Conservation (phyloP, 2,113 vertebrate genomes). For the Gymnocephalus cernua region DNA sequence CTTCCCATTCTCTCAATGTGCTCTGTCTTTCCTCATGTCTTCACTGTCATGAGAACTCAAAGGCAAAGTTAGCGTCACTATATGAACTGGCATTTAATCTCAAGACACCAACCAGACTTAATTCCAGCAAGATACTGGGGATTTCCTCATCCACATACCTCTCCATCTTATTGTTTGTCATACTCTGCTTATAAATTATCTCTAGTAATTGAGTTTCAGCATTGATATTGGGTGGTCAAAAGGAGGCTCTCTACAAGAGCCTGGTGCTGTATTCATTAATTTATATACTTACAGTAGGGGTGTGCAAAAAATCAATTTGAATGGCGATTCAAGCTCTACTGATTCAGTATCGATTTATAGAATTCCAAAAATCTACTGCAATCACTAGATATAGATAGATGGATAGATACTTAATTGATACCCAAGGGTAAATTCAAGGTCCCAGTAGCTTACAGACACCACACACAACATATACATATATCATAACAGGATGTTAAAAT, state of each 20-base stretch:
- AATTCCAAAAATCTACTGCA: too few species aligned
- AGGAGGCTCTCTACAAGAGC: not conserved
- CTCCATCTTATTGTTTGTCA: not conserved
- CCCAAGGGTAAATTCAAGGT: too few species aligned
- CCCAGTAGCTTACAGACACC: too few species aligned
- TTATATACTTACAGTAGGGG: not conserved
- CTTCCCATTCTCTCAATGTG: not conserved
- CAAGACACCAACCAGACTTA: not conserved
- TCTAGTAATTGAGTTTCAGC: constrained; percentile 10
- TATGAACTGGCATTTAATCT: constrained; percentile 32
- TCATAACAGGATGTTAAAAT: too few species aligned
- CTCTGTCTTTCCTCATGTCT: not conserved
- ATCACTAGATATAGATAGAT: too few species aligned
- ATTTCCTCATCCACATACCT: not conserved
- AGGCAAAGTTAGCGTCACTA: not conserved
- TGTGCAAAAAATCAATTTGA: too few species aligned
- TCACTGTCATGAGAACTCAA: not conserved
- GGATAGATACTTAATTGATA: too few species aligned
- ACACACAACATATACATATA: too few species aligned
- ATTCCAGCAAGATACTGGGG: not conserved
- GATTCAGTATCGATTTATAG: too few species aligned
- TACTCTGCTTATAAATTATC: constrained; percentile 5
- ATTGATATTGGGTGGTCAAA: not conserved
- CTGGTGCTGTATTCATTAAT: constrained; percentile 6
- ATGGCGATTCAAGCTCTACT: too few species aligned